Percentiles rank a stretch among this genome's conserved stretches.
phyloP scores from a whole-genome alignment of 2,888 invertebrate genomes.

The Tubulanus polymorphus region DNA sequence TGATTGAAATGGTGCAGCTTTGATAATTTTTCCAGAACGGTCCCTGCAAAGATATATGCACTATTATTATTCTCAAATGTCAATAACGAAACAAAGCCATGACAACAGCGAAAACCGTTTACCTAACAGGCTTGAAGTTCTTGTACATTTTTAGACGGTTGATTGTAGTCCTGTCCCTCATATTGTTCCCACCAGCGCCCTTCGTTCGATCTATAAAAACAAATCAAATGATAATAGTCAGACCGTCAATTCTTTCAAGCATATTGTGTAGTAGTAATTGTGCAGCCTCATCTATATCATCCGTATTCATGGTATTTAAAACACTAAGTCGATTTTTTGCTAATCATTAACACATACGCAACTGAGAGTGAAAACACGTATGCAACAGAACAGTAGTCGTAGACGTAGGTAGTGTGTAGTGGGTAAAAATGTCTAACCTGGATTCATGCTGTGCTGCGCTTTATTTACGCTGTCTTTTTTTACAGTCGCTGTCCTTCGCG shows the following conservation, averaged over 20 bases:
- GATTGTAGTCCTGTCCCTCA: constrained; percentile 84
- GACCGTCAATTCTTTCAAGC: constrained; percentile 1
- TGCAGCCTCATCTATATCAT: background rate
- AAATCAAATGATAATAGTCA: constrained; percentile 2
- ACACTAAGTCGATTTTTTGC: no score
- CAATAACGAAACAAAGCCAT: constrained; percentile 2
- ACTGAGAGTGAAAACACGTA: no score
- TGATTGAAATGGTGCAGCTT: constrained; percentile 93
- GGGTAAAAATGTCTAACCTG: no score
- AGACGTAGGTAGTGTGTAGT: no score
- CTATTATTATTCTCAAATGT: constrained; percentile 2
- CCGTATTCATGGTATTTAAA: no score
- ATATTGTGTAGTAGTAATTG: background rate
- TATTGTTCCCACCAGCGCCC: constrained; percentile 66
- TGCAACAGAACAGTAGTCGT: no score
- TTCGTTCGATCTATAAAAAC: constrained; percentile 58
- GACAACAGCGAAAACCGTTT: background rate
- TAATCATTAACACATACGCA: no score
- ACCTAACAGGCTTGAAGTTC: constrained; percentile 90
- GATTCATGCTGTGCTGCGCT: constrained; percentile 91
- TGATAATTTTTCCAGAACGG: constrained; percentile 78
- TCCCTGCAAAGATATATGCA: constrained; percentile 57
- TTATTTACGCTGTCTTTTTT: constrained; percentile 66
- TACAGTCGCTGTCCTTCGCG: constrained; percentile 18
- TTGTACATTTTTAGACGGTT: constrained; percentile 97